These are phyloP conservation scores for Numenius phaeopus DNA, from an alignment of 2,797 vertebrate species.

Conservation along the genomic window DNA sequence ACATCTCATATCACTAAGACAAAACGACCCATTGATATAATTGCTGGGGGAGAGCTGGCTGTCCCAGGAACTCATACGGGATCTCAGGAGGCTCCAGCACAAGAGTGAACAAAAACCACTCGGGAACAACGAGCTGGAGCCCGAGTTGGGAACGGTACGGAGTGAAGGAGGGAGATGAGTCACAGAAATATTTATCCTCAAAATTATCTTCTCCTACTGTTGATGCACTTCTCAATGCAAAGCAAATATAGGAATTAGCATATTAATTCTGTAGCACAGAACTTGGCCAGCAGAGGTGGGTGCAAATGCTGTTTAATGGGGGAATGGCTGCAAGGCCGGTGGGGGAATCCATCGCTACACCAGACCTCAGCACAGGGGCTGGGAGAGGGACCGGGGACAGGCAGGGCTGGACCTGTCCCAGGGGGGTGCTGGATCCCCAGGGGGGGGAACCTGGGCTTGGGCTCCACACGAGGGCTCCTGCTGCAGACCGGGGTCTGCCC, in stretches of 20 bases:
- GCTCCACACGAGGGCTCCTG: not conserved
- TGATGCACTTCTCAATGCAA: not conserved
- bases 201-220: not conserved
- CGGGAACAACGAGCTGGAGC: not conserved
- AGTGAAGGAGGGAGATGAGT: not conserved
- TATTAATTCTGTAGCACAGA: not conserved
- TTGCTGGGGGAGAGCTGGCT: not conserved
- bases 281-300: not conserved
- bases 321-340: not conserved
- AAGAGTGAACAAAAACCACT: not conserved
- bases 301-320: not conserved
- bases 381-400: too few species aligned
- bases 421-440: not conserved
- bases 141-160: accelerated
- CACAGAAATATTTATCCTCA: not conserved
- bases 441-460: not conserved
- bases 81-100: not conserved
- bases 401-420: not conserved
- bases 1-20: accelerated
- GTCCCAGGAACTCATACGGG: not conserved
- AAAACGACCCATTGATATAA: accelerated
- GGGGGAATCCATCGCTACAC: not conserved
- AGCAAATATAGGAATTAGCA: not conserved
- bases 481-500: not conserved
- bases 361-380: not conserved